Percentiles rank a stretch among this genome's conserved stretches.
Evolutionary conservation across 2,888 invertebrate species (phyloP).

Genomic region (Pedicia rivosa): DNA sequence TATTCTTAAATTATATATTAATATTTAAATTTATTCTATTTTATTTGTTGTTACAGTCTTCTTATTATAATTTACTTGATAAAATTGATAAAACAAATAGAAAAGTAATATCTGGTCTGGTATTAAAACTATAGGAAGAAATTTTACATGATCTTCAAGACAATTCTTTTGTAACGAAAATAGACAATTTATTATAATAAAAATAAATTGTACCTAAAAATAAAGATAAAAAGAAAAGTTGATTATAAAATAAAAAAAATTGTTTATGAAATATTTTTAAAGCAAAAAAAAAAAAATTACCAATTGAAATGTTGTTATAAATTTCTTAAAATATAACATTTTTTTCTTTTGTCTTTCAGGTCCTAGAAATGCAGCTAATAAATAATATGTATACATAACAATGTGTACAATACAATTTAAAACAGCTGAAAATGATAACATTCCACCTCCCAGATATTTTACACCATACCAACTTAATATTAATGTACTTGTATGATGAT

Average conservation of each 20-base stretch:
- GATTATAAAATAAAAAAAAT: neutral
- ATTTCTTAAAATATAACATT: neutral
- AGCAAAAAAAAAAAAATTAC: neutral
- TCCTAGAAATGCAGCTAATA: slow-evolving; percentile 22
- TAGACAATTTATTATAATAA: slow-evolving; percentile 37
- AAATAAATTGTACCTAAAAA: slow-evolving; percentile 44
- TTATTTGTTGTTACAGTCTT: no score
- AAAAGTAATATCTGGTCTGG: slow-evolving; percentile 45
- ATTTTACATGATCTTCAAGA: slow-evolving; percentile 34
- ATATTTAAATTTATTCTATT: no score
- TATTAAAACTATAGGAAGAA: slow-evolving; percentile 36
- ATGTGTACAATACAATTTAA: slow-evolving; percentile 46
- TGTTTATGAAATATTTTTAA: no score
- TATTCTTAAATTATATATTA: no score
- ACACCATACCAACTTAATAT: slow-evolving; percentile 34
- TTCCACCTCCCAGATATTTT: slow-evolving; percentile 37
- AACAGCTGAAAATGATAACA: slow-evolving; percentile 33
- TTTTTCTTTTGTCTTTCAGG: slow-evolving; percentile 25
- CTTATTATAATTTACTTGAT: slow-evolving; percentile 33
- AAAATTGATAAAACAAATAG: slow-evolving; percentile 49
- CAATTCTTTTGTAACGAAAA: slow-evolving; percentile 40
- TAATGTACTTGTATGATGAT: slow-evolving; percentile 44
- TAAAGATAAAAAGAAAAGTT: slow-evolving; percentile 9
- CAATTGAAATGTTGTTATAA: neutral
- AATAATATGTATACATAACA: slow-evolving; percentile 53